phyloP scores from a whole-genome alignment of 1,140 invertebrate genomes.

The Zelostemma sp. region DNA sequence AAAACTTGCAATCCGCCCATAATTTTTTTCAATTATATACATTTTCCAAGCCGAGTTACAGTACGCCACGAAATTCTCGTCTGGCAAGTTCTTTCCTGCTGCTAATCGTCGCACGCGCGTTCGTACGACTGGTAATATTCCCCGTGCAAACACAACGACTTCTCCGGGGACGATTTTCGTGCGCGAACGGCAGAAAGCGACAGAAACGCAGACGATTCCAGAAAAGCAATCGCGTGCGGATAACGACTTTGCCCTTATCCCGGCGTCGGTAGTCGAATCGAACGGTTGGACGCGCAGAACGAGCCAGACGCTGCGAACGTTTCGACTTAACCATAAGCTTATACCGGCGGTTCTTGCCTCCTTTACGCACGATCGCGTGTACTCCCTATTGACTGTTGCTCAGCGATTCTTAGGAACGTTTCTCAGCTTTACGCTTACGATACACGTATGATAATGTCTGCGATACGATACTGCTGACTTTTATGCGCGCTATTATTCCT shows the following conservation, averaged over 20 bases:
- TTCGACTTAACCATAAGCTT: conserved; percentile 5
- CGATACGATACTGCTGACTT: not conserved
- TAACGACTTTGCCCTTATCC: conserved; percentile 46
- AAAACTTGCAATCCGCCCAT: not conserved
- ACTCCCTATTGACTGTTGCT: not conserved
- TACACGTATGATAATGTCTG: not conserved
- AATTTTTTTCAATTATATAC: not conserved
- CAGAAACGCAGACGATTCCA: conserved; percentile 41
- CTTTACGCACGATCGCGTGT: conserved; percentile 24
- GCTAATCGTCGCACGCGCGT: conserved; percentile 4
- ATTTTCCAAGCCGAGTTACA: not conserved
- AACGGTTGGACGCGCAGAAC: conserved; percentile 12
- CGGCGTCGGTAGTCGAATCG: conserved; percentile 23
- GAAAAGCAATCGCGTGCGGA: conserved; percentile 51
- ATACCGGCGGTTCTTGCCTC: conserved; percentile 14
- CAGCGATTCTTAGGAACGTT: not conserved
- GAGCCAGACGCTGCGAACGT: conserved; percentile 1
- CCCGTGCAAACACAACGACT: not conserved
- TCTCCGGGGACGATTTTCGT: conserved; percentile 6
- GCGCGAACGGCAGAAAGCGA: conserved; percentile 2
- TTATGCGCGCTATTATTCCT: not conserved
- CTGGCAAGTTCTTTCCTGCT: not conserved
- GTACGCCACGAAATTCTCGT: not conserved
- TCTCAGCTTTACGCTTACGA: not conserved
- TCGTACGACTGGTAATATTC: not conserved